Conservation (phyloP, 2,113 vertebrate species). For the Nothobranchius kuhntae region DNA sequence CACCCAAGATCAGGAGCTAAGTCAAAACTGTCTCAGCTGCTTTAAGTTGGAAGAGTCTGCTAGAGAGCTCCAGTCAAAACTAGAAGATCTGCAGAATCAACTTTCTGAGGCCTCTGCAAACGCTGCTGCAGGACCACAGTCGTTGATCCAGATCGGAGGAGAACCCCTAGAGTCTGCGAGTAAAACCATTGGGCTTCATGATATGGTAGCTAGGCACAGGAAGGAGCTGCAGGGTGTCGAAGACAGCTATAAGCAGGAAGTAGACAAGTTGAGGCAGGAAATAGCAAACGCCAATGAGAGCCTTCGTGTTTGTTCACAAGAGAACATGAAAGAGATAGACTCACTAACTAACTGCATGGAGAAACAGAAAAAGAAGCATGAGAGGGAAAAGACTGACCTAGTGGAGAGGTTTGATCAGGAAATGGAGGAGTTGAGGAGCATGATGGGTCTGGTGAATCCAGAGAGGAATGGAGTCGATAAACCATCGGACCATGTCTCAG, state of each 20-base stretch:
- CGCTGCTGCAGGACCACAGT: conserved; percentile 16
- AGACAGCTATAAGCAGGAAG: conserved; percentile 70
- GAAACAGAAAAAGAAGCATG: conserved; percentile 75
- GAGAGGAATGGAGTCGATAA: conserved; percentile 9
- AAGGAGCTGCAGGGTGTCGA: conserved; percentile 76
- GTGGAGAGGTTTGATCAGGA: conserved; percentile 65
- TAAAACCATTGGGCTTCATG: conserved; percentile 71
- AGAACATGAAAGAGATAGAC: conserved; percentile 77
- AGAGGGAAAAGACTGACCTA: conserved; percentile 63
- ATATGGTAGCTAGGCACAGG: conserved; percentile 69
- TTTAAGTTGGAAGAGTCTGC: conserved; percentile 59
- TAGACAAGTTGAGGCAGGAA: conserved; percentile 69
- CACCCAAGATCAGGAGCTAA: conserved; percentile 27
- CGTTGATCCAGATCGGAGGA: conserved; percentile 67
- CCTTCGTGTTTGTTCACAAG: conserved; percentile 66
- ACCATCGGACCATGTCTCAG: rapidly evolving
- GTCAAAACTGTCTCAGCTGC: conserved; percentile 62
- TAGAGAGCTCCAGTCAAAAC: conserved; percentile 56
- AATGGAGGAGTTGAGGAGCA: conserved; percentile 70
- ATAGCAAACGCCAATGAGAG: conserved; percentile 62
- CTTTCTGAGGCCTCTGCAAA: conserved; percentile 31
- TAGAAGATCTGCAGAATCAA: conserved; percentile 56
- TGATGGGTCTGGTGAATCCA: conserved; percentile 28
- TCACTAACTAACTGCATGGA: conserved; percentile 77
- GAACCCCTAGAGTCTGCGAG: conserved; percentile 71